These are phyloP conservation scores for Camelus bactrianus DNA, from an alignment of 2,113 vertebrate species.

Conservation along the genomic window DNA sequence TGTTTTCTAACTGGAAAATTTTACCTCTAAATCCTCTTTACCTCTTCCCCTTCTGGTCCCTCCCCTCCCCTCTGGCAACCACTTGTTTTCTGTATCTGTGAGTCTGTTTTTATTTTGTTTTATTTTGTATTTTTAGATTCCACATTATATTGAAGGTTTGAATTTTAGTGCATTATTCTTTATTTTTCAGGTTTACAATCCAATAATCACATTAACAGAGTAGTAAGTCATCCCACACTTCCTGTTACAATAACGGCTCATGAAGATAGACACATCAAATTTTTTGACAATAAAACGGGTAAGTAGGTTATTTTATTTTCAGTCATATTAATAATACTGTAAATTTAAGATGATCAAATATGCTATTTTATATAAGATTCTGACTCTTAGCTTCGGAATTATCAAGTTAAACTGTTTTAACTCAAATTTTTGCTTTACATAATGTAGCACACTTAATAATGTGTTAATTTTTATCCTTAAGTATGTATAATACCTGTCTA, in stretches of 20 bases:
- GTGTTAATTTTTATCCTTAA: constrained; percentile 30
- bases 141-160: neutral
- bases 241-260: constrained; percentile 98
- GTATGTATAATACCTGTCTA: neutral
- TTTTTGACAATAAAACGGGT: constrained; percentile 99
- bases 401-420: constrained; percentile 3
- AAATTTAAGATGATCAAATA: constrained; percentile 32
- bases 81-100: neutral
- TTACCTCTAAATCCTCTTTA: neutral
- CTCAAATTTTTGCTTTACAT: constrained; percentile 50
- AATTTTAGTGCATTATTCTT: constrained; percentile 37
- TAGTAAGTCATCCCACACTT: constrained; percentile 98
- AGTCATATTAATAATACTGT: constrained; percentile 4
- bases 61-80: neutral
- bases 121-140: neutral
- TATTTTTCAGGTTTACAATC: constrained; percentile 90
- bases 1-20: neutral
- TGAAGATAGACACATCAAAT: constrained; percentile 98
- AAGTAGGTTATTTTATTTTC: constrained; percentile 71
- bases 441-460: neutral
- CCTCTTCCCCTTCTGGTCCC: neutral
- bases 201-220: constrained; percentile 96
- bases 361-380: neutral
- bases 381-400: constrained; percentile 14
- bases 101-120: neutral